Base-by-base conservation (phyloP, 2,797 vertebrate genomes). In the Propithecus perrieri region DNA sequence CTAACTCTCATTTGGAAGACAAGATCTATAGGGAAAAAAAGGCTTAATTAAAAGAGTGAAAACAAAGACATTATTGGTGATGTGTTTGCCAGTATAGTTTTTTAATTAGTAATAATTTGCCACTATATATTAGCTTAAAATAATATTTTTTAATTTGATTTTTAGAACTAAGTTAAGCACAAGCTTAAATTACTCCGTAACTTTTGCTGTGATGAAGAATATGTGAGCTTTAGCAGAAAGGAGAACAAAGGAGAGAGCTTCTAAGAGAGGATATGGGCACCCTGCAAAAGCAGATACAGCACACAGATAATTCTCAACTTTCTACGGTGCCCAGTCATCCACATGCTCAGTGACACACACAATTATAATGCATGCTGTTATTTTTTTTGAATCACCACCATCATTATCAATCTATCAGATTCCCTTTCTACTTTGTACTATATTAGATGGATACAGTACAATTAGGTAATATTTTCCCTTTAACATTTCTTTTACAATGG, bases 401-500 rank as follows among this genome's bases (percentile, higher is more conserved):
- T 67, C 10, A 26, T 20, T 43, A 76, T 61, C 38, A 67, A 30
- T 24, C 69, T 61, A 48, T 72, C 30, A 55, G 83, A 41, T 72
- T 91, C 11, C 67, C 41, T 85, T 96, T 92, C 63, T 71, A 48
- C 33, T 86, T 22, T 71, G 63, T 30, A 57, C 35, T 48, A 7
- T 6, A 4, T 94, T 55, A 72, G 43, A 71, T 41, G 53, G n/a
- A 80, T 30, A 75, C 1, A 88, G 46, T 46, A 87, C 10, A 80
- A 71, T 55, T 28, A 65, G 3, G 53, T 35, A 55, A 79, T 33
- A 92, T 75, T 81, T 95, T 57, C 71, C 87, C 71, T 63, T 91
- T 85, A 93, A 94, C 12, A 57, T 94, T 85, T 80, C 46, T 86
- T 89, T 93, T 46, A 84, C 35, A 92, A 43, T 22, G 26, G 35